Evolutionary conservation across 1,140 invertebrate genomes (phyloP), one percentile per base, ranked within the genome.

Genomic region (Brachionus koreanus): DNA sequence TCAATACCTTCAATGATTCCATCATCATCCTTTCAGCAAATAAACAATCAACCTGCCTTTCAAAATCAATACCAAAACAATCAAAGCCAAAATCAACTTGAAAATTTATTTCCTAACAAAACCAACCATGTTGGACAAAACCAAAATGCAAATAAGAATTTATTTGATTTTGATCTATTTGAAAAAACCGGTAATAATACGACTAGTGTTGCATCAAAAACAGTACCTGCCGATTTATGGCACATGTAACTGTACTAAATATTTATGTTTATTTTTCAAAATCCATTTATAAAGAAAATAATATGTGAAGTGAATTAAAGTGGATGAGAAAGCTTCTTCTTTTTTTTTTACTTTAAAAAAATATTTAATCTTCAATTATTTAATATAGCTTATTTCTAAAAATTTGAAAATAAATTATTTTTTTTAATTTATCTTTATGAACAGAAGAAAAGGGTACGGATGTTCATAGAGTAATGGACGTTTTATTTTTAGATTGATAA

Each of bases 181-280:
- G 33, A 35, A 37, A 69, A 69, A 69, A 35, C 25, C 25, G 63
- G 33, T 37, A 69, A n/a, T n/a, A n/a, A 39, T 33, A 69, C 65
- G 23, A n/a, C 37, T n/a, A 37, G n/a, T 37, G 33, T 13, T n/a
- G 25, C 63, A 19, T 57, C 65, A 69, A 37, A 69, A 16, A 69
- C 65, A 37, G 16, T 69, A 42, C 35, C 65, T 69, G 37, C 65
- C 35, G 65, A 69, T 69, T 33, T 69, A 3, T 69, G 65, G 65
- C 65, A 69, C 35, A 69, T 69, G 65, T 69, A 69, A 69, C 63
- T 65, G 49, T 2, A 25, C 19, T 19, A 23, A 57, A 49, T 4
- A n/a, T 6, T n/a, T n/a, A 57, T 25, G 19, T 57, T 57, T 57
- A 29, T 29, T 57, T 25, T 19, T 0, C 5, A 19, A 19, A 5